Conservation (phyloP, 35 echinoderm and acorn worm species). For the Holothuria glaberrima region DNA sequence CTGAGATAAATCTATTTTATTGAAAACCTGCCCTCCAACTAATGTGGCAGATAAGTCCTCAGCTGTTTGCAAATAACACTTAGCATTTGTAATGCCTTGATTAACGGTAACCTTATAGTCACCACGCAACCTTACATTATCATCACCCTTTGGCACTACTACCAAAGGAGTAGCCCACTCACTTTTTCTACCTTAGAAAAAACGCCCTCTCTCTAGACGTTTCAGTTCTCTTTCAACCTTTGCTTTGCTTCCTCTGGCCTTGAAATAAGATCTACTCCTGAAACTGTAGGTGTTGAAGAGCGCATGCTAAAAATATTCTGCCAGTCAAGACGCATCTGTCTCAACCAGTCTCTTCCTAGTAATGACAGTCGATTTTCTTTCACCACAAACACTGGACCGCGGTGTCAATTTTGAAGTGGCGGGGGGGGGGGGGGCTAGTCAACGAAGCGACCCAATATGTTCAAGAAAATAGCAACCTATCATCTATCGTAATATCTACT, state of each 20-base stretch:
- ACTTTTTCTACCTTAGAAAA: constrained; percentile 37
- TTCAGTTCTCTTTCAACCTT: constrained; percentile 64
- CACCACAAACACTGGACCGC: constrained; percentile 7
- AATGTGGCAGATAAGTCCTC: constrained; percentile 68
- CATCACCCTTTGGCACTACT: constrained; percentile 37
- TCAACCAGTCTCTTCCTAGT: constrained; percentile 24
- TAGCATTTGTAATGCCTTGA: background rate
- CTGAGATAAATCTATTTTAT: constrained; percentile 43
- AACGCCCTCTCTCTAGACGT: background rate
- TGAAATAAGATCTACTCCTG: background rate
- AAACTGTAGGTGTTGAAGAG: background rate
- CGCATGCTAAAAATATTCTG: background rate
- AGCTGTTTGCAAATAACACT: constrained; percentile 59
- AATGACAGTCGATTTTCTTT: background rate
- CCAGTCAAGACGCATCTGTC: constrained; percentile 4
- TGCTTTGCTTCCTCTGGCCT: background rate
- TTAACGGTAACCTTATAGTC: constrained; percentile 69
- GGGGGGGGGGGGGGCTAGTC: too few relatives aligned
- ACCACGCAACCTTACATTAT: constrained; percentile 39
- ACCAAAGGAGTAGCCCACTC: constrained; percentile 55
- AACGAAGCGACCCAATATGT: too few relatives aligned
- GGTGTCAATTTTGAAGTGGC: too few relatives aligned
- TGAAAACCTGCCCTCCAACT: constrained; percentile 61
- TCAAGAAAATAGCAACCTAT: too few relatives aligned
- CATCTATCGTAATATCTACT: too few relatives aligned